These are phyloP conservation scores for Pomatorhinus ruficollis DNA, from an alignment of 2,113 vertebrate species.

Conservation along the genomic window DNA sequence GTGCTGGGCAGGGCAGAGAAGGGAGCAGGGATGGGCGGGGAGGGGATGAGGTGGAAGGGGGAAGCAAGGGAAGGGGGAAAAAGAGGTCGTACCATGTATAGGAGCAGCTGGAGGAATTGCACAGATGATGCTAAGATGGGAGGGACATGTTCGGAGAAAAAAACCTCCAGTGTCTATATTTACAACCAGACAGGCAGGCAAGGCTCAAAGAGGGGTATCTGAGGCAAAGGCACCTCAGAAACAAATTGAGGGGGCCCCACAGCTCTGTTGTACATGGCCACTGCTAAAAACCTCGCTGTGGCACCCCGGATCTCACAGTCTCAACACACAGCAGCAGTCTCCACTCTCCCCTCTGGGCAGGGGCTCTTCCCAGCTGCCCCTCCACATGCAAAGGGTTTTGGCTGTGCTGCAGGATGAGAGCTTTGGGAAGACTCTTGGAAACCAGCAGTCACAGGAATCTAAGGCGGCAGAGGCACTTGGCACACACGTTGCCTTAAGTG, in stretches of 20 bases:
- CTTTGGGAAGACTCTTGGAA: background rate
- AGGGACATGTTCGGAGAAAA: constrained; percentile 72
- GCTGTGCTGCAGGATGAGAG: background rate
- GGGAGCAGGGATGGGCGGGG: background rate
- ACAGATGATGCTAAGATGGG: constrained; percentile 74
- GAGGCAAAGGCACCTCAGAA: constrained; percentile 16
- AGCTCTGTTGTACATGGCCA: fast-evolving
- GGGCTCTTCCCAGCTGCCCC: background rate
- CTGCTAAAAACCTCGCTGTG: background rate
- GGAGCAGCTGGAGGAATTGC: constrained; percentile 79
- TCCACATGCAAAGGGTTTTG: fast-evolving
- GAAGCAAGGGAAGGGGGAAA: background rate
- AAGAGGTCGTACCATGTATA: constrained; percentile 75
- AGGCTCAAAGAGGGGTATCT: constrained; percentile 58
- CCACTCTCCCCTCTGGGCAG: background rate
- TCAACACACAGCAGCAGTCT: background rate
- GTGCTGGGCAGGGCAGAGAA: constrained; percentile 29
- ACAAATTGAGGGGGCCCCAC: fast-evolving
- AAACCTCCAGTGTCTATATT: constrained; percentile 83
- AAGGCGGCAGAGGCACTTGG: background rate
- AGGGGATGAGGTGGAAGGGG: background rate
- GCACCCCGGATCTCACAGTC: background rate
- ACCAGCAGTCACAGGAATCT: fast-evolving
- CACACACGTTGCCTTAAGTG: fast-evolving
- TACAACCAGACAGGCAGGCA: constrained; percentile 75